Evolutionary conservation across 2,113 vertebrate genomes (phyloP).

Genomic region (Kryptolebias marmoratus): DNA sequence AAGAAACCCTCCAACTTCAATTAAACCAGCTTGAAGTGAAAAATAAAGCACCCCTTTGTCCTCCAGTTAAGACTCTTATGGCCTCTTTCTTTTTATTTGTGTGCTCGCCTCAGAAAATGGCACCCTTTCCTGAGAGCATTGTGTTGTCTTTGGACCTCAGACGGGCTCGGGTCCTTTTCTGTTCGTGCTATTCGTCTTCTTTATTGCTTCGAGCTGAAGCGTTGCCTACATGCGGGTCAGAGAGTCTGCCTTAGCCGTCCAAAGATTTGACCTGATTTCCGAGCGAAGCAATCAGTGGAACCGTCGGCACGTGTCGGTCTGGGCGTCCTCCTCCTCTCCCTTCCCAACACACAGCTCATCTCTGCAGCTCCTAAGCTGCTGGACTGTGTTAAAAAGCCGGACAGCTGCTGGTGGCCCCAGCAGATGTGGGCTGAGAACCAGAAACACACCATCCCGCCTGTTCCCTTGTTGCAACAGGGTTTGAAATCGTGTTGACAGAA

Average conservation of each 20-base stretch:
- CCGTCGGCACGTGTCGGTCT: slow-evolving; percentile 61
- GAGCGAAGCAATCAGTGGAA: slow-evolving; percentile 62
- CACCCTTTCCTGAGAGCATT: slow-evolving; percentile 36
- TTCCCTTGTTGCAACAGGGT: slow-evolving; percentile 5
- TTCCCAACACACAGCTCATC: slow-evolving; percentile 49
- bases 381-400: slow-evolving; percentile 53
- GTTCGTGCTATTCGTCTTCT: background rate
- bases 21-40: slow-evolving; percentile 16
- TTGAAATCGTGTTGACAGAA: slow-evolving; percentile 10
- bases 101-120: slow-evolving; percentile 37
- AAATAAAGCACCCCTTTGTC: slow-evolving; percentile 8
- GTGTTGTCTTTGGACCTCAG: slow-evolving; percentile 21
- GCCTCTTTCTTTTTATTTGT: slow-evolving; percentile 29
- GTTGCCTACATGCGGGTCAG: slow-evolving; percentile 20
- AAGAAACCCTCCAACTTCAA: slow-evolving; percentile 19
- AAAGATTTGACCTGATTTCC: slow-evolving; percentile 74
- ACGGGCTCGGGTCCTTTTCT: slow-evolving; percentile 16
- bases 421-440: slow-evolving; percentile 61
- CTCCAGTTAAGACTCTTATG: slow-evolving; percentile 16
- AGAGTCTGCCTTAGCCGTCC: slow-evolving; percentile 40
- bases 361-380: slow-evolving; percentile 59
- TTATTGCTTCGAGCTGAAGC: slow-evolving; percentile 49
- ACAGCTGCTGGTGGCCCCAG: slow-evolving; percentile 61
- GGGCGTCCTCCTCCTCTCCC: slow-evolving; percentile 36
- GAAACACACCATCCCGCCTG: slow-evolving; percentile 35